phyloP scores from a whole-genome alignment of 1,140 invertebrate genomes.

The fruit fly (Drosophila melanogaster) region DNA sequence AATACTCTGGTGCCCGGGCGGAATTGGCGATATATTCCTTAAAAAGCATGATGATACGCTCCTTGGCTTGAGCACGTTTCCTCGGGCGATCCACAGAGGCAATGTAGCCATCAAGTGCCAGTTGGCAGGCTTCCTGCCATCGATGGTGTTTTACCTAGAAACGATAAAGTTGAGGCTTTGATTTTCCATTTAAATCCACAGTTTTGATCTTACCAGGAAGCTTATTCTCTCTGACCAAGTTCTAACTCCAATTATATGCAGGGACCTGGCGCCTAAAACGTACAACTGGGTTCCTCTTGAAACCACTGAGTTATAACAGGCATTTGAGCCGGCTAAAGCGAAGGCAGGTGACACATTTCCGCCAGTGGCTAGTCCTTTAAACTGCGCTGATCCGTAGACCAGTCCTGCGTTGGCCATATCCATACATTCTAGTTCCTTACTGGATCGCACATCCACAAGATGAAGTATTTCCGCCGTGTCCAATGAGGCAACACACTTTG shows the following conservation, averaged over 20 bases:
- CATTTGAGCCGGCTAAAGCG: constrained; percentile 90
- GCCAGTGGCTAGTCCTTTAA: constrained; percentile 93
- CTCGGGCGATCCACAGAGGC: constrained; percentile 71
- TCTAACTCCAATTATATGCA: constrained; percentile 92
- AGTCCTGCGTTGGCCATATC: constrained; percentile 94
- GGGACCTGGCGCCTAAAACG: constrained; percentile 92
- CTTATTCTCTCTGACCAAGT: constrained; percentile 92
- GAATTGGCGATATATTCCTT: constrained; percentile 79
- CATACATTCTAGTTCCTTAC: constrained; percentile 92
- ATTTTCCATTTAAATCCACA: background rate
- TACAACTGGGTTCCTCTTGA: constrained; percentile 92
- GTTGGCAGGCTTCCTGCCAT: constrained; percentile 87
- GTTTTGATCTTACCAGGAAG: constrained; percentile 85
- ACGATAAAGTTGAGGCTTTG: background rate
- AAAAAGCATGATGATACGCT: constrained; percentile 78
- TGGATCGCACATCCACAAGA: constrained; percentile 94
- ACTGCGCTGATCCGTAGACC: constrained; percentile 96
- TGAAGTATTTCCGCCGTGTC: constrained; percentile 94
- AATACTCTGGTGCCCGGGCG: constrained; percentile 75
- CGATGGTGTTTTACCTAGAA: constrained; percentile 86
- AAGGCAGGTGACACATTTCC: constrained; percentile 87
- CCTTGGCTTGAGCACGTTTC: constrained; percentile 78
- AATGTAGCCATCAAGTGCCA: constrained; percentile 84
- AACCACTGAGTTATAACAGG: constrained; percentile 95
- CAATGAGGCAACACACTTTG: constrained; percentile 92